A percentile compares a stretch with the other conserved stretches of the same genome.
phyloP scores from a whole-genome alignment of 2,797 vertebrate genomes.

The Toxotes lorentzi region DNA sequence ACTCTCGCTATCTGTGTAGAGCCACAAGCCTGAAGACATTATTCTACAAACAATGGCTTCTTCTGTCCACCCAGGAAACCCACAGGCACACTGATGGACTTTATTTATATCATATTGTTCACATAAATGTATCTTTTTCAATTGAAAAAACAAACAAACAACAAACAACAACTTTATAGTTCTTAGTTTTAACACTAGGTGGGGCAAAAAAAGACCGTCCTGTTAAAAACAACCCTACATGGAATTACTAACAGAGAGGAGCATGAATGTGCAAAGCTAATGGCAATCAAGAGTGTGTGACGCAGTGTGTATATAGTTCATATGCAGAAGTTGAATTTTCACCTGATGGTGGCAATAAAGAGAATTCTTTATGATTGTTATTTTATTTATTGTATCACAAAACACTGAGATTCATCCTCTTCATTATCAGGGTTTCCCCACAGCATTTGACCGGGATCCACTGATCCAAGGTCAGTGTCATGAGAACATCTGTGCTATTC shows the following conservation, averaged over 20 bases:
- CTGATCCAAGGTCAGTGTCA: not conserved
- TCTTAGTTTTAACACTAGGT: too few species aligned
- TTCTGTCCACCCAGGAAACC: too few species aligned
- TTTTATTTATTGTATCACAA: too few species aligned
- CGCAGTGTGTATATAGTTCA: not conserved
- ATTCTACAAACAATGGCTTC: conserved; percentile 1
- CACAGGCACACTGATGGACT: too few species aligned
- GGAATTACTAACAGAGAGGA: not conserved
- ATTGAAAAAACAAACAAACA: too few species aligned
- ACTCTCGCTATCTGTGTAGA: conserved; percentile 2
- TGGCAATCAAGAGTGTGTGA: too few species aligned
- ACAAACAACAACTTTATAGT: too few species aligned
- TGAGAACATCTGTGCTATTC: not conserved
- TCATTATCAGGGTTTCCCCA: not conserved
- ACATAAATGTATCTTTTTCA: too few species aligned
- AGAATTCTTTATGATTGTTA: too few species aligned
- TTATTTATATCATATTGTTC: too few species aligned
- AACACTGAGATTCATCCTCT: not conserved
- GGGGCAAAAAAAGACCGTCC: too few species aligned
- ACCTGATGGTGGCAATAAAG: not conserved
- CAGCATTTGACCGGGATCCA: not conserved
- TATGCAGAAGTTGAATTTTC: not conserved
- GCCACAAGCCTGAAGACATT: conserved; percentile 17
- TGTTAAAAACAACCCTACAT: not conserved
- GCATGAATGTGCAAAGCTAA: not conserved